phyloP scores from a whole-genome alignment of 2,888 invertebrate species.

The Zele albiditarsus region DNA sequence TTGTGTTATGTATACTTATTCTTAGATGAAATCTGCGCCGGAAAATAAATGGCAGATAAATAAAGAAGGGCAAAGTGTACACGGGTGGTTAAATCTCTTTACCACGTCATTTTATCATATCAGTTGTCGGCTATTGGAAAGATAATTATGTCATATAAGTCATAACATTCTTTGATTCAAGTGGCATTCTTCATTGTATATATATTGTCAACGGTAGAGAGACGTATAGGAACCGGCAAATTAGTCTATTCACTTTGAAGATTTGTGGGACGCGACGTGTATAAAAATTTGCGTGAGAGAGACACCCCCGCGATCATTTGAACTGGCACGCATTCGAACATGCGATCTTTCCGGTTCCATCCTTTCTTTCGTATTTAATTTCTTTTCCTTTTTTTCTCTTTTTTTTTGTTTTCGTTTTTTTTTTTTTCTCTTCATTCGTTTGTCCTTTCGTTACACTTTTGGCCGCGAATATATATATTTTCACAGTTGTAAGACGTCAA shows the following conservation, averaged over 20 bases:
- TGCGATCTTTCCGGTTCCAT: constrained; percentile 36
- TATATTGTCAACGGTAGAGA: constrained; percentile 7
- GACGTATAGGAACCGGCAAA: constrained; percentile 9
- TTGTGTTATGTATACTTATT: not conserved
- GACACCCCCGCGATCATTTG: constrained; percentile 24
- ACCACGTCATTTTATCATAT: not conserved
- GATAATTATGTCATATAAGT: not conserved
- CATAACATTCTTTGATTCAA: constrained; percentile 6
- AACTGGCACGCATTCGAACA: constrained; percentile 20
- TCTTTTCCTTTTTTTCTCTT: constrained; percentile 21
- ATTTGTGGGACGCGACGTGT: constrained; percentile 20
- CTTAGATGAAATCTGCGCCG: not conserved
- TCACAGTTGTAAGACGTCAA: constrained; percentile 1
- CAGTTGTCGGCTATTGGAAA: not conserved
- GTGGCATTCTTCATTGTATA: not conserved
- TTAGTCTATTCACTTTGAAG: constrained; percentile 22
- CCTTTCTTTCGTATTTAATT: constrained; percentile 33
- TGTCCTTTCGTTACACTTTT: not conserved
- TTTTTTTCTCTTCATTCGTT: not conserved
- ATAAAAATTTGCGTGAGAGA: constrained; percentile 41
- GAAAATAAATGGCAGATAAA: not conserved
- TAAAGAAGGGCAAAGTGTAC: not conserved
- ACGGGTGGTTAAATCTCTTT: not conserved
- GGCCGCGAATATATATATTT: not conserved
- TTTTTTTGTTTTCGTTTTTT: not conserved